Evolutionary conservation across 2,888 invertebrate species (phyloP).

Genomic region (Microctonus brassicae): DNA sequence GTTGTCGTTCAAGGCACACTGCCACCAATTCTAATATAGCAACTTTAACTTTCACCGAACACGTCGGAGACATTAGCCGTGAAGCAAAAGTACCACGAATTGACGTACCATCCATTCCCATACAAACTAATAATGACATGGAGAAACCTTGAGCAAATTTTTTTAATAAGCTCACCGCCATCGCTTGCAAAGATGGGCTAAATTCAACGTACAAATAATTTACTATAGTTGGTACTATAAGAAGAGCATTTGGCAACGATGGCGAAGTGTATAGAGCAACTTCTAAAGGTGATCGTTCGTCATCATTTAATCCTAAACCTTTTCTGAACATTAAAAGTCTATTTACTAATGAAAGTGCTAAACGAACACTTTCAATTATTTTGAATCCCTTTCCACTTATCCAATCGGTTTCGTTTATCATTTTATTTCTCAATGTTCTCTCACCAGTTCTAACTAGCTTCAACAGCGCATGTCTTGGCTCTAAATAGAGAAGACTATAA

Average conservation of each 20-base stretch:
- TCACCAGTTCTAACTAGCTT: constrained; percentile 66
- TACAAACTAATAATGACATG: constrained; percentile 74
- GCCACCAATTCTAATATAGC: constrained; percentile 70
- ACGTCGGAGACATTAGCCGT: constrained; percentile 72
- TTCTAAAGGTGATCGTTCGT: constrained; percentile 65
- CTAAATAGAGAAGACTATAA: constrained; percentile 64
- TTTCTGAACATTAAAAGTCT: constrained; percentile 66
- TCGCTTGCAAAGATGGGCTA: constrained; percentile 72
- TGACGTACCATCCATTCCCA: constrained; percentile 74
- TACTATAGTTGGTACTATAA: constrained; percentile 72
- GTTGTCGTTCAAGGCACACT: constrained; percentile 69
- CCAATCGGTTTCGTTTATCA: constrained; percentile 69
- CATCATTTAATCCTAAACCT: constrained; percentile 57
- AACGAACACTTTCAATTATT: constrained; percentile 65
- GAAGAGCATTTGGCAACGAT: constrained; percentile 63
- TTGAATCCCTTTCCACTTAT: constrained; percentile 66
- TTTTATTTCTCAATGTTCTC: constrained; percentile 61
- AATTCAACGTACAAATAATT: constrained; percentile 74
- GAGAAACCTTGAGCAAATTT: constrained; percentile 73
- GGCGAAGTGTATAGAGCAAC: constrained; percentile 67
- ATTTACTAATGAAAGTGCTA: constrained; percentile 66
- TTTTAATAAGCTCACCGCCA: constrained; percentile 72
- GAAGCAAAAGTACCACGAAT: constrained; percentile 74
- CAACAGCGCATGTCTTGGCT: constrained; percentile 65
- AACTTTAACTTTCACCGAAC: constrained; percentile 69